Evolutionary conservation across 2,888 invertebrate species (phyloP), one percentile per base, ranked within the genome.

Genomic region (Melanophora roralis): DNA sequence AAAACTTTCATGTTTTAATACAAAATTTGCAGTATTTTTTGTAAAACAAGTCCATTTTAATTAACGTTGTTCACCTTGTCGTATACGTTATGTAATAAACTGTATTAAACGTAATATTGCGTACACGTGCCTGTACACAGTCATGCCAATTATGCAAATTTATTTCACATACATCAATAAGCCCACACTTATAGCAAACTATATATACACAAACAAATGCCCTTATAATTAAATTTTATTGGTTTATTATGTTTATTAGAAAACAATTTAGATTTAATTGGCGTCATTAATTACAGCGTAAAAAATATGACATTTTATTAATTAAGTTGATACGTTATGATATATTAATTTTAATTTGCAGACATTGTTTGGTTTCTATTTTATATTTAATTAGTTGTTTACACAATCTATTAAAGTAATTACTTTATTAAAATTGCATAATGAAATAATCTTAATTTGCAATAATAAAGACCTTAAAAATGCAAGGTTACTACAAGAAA

Each of bases 231-330:
- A 7, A 2, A 45, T 62, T 68, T 55, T 68, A 55, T 57, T 47
- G 68, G 69, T 55, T 60, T 53, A 53, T 67, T 67, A 47, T 45
- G 62, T 57, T 78, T 78, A 73, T 78, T 68, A 73, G 45, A 68
- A 68, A 62, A 60, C 64, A 69, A 74, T 74, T 59, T 59, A 16
- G 43, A 65, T 69, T 64, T 74, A 64, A 69, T 78, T 59, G 51
- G 59, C 27, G 67, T 57, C 49, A 78, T 74, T 74, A 55, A 21
- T 59, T 49, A 49, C 62, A 47, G 27, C 53, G 40, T 43, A 51
- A 27, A 65, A 68, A 67, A 78, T n/a, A n/a, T n/a, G 16, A 47
- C 36, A 68, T 47, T 75, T 75, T 40, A 68, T 45, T 34, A 45
- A 43, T 21, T 68, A 14, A 68, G 32, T 45, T 51, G 23, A 34